Percentiles rank a stretch among this genome's conserved stretches.
These are phyloP conservation scores for Drosophila meridiana DNA, from an alignment of 2,888 invertebrate species.

Conservation along the genomic window DNA sequence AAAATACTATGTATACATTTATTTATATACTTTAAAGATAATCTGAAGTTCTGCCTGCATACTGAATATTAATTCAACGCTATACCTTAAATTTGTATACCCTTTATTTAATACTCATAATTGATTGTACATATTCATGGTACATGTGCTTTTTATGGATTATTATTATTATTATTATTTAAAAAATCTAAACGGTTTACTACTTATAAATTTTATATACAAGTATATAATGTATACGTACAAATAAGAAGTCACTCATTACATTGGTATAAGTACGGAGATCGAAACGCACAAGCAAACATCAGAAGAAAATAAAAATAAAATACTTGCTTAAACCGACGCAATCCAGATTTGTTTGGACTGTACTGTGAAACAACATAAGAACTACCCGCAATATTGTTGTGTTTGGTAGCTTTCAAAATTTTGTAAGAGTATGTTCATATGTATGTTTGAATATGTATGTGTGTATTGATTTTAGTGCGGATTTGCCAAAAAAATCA, in stretches of 20 bases:
- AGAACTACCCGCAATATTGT: slow-evolving; percentile 34
- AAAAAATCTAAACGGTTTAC: too few relatives aligned
- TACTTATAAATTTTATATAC: too few relatives aligned
- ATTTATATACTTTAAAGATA: too few relatives aligned
- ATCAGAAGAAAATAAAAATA: slow-evolving; percentile 41
- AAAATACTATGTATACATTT: too few relatives aligned
- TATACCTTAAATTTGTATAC: too few relatives aligned
- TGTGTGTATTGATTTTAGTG: slow-evolving; percentile 14
- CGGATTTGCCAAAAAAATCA: slow-evolving; percentile 6
- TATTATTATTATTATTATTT: too few relatives aligned
- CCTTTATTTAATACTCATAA: too few relatives aligned
- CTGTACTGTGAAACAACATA: slow-evolving; percentile 36
- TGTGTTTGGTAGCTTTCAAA: slow-evolving; percentile 45
- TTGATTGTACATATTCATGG: too few relatives aligned
- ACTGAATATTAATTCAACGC: too few relatives aligned
- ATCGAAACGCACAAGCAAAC: slow-evolving; percentile 29
- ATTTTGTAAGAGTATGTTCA: slow-evolving; percentile 32
- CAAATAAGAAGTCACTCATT: slow-evolving; percentile 44
- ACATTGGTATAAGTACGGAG: slow-evolving; percentile 31
- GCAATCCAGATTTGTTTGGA: slow-evolving; percentile 63
- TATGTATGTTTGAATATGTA: not conserved
- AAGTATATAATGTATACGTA: not conserved
- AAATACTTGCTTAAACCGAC: slow-evolving; percentile 48
- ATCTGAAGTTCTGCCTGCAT: too few relatives aligned
- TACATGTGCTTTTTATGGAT: too few relatives aligned